Base-by-base conservation (phyloP, 2,113 vertebrate species). In the Colaptes auratus region DNA sequence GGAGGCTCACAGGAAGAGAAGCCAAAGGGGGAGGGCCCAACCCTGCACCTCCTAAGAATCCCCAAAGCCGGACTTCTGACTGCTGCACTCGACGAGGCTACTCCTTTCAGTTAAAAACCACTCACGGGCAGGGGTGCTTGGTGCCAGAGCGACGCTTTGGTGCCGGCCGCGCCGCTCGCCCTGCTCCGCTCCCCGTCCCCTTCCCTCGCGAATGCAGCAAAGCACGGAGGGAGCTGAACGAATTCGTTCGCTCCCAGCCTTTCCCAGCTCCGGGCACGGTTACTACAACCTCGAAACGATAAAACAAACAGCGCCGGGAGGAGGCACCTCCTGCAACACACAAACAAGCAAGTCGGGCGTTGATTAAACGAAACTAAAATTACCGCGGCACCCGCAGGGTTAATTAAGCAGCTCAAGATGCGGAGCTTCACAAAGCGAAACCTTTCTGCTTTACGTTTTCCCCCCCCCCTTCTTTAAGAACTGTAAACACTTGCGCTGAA, bases 401-500 rank as follows among this genome's bases (percentile, higher is more conserved):
- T 98, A 97, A 98, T 97, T 80, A 90, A 90, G 91, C 88, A 81
- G 94, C 86, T 97, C 96, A 60, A 82, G 89, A 97, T 10, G 53
- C 35, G 71, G 76, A 33, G 70, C 86, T 64, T 30, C 92, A 97
- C 91, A 93, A 96, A 97, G 94, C 91, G 81, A 87, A 93, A 74
- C 48, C 31, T 44, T 82, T 93, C 85, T 30, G 9, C 9, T 50
- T 50, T 50, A 39, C 39, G 39, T 23, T 50, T 23, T 23, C 5
- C 21, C 12, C 12, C 12, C 19, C 10, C 77, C 83, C 80, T 88
- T 42, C 85, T 90, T 81, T 65, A 93, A 96, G 95, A 89, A 93
- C 90, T 87, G 92, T 89, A 96, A 97, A 97, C 93, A 97, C 95
- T 96, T 89, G 79, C 92, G 92, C 91, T 46, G 84, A 86, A 75